These are phyloP conservation scores for Norana najaformis DNA, from an alignment of 2,888 invertebrate genomes.

Conservation along the genomic window DNA sequence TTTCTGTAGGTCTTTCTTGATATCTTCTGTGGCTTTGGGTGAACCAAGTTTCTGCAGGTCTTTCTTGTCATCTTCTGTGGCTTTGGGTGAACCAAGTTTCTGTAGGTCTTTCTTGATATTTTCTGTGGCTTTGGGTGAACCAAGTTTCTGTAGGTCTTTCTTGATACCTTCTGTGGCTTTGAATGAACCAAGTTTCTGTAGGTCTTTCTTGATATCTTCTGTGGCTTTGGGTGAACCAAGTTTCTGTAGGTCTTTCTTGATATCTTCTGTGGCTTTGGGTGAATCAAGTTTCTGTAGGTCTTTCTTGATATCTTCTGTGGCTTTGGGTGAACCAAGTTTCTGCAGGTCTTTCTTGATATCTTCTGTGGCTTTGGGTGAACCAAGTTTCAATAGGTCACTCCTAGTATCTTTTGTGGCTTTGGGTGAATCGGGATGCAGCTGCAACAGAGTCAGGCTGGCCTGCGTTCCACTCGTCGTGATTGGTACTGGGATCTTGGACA, in stretches of 20 bases:
- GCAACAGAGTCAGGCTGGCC: too few species aligned
- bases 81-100: neutral
- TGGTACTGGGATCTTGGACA: neutral
- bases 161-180: neutral
- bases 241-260: too few species aligned
- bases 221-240: neutral
- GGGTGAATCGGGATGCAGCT: neutral
- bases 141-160: neutral
- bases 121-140: neutral
- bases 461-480: neutral
- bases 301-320: too few species aligned
- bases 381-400: neutral
- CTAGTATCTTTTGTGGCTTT: neutral
- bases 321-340: too few species aligned
- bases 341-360: neutral
- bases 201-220: neutral
- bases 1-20: neutral
- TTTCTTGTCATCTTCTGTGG: neutral
- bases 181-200: neutral
- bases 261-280: too few species aligned
- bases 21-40: neutral
- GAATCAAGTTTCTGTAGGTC: too few species aligned
- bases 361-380: neutral
- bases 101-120: neutral
- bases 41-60: neutral